A percentile compares a stretch with the other conserved stretches of the same genome.
phyloP scores from a whole-genome alignment of 2,888 invertebrate genomes.

The Hypomecis punctinalis region DNA sequence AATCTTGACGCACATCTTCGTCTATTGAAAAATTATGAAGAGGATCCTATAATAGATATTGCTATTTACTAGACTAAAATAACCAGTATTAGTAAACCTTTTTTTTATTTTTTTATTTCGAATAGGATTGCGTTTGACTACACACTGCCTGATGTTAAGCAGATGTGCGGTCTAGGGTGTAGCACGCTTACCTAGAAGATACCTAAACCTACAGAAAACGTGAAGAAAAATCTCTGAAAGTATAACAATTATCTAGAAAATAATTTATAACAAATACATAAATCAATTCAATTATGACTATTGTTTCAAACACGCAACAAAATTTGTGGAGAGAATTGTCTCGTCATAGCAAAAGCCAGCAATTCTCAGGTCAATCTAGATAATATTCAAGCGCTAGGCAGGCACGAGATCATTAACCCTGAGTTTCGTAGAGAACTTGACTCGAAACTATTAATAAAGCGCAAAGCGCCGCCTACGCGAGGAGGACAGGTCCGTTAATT shows the following conservation, averaged over 20 bases:
- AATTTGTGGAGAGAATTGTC: neutral
- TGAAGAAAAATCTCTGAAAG: no score
- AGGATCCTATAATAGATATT: neutral
- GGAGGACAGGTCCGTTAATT: slow-evolving; percentile 24
- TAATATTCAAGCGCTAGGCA: slow-evolving; percentile 10
- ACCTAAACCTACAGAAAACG: no score
- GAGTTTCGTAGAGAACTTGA: slow-evolving; percentile 36
- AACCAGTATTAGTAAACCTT: no score
- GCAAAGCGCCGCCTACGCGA: slow-evolving; percentile 34
- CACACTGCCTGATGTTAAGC: no score
- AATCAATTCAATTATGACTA: neutral
- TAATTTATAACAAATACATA: no score
- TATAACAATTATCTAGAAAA: no score
- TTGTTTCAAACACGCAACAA: neutral
- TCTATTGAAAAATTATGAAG: neutral
- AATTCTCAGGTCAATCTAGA: neutral
- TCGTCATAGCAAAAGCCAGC: slow-evolving; percentile 4
- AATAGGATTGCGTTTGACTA: no score
- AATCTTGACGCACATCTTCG: neutral
- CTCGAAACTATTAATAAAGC: slow-evolving; percentile 39
- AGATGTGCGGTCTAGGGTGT: no score
- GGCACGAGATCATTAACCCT: slow-evolving; percentile 36
- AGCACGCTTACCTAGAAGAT: no score
- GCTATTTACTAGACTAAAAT: neutral
- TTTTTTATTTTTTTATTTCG: no score